These are phyloP conservation scores for Oophaga sylvatica DNA, from an alignment of 2,797 vertebrate species.

Conservation along the genomic window DNA sequence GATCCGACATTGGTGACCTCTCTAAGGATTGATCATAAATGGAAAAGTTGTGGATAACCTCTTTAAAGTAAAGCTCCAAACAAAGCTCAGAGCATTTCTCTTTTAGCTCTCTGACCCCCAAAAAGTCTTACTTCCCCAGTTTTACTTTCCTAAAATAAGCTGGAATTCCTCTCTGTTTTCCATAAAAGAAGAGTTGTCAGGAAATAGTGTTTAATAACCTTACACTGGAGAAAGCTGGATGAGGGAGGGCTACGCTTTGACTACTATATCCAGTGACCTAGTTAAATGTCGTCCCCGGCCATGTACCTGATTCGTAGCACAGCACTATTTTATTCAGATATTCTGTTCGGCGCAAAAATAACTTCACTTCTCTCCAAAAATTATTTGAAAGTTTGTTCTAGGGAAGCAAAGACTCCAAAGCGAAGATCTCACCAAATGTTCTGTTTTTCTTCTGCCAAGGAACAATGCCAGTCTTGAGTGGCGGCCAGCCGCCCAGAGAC, in stretches of 20 bases:
- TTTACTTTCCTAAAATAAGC: too few relatives aligned
- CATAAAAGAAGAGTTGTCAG: background rate
- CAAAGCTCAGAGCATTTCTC: background rate
- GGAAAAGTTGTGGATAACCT: too few relatives aligned
- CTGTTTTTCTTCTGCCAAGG: constrained; percentile 6
- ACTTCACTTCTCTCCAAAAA: background rate
- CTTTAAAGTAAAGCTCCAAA: background rate
- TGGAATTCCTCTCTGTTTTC: background rate
- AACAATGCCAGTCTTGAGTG: constrained; percentile 41
- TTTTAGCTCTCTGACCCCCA: too few relatives aligned
- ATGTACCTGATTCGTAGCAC: background rate
- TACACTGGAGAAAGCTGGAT: background rate
- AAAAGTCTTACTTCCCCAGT: too few relatives aligned
- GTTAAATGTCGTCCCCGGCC: background rate
- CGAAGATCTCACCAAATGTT: constrained; percentile 24
- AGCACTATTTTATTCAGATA: background rate
- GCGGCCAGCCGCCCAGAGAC: constrained; percentile 31
- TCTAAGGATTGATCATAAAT: too few relatives aligned
- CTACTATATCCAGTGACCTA: background rate
- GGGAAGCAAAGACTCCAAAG: constrained; percentile 13
- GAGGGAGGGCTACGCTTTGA: background rate
- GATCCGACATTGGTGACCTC: too few relatives aligned
- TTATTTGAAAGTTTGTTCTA: constrained; percentile 5
- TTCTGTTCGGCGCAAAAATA: background rate
- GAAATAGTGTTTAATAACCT: too few relatives aligned